Conservation (phyloP, 2,888 invertebrate species). For the Nomada hirtipes region DNA sequence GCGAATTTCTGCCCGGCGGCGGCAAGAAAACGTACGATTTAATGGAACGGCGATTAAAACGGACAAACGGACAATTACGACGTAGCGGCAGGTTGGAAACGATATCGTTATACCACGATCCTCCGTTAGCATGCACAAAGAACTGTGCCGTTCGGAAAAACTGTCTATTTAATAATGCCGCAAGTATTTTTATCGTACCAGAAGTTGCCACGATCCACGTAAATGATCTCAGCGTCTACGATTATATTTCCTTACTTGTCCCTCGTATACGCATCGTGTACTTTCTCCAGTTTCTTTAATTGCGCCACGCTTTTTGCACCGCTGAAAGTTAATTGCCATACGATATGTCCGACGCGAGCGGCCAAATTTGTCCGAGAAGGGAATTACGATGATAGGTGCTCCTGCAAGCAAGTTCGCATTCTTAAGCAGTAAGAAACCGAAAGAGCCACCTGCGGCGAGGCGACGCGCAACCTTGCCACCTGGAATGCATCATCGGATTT, state of each 20-base stretch:
- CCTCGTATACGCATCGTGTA: conserved; percentile 48
- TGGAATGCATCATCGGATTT: conserved; percentile 54
- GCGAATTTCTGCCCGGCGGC: neutral
- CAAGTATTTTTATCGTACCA: conserved; percentile 61
- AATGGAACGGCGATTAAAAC: conserved; percentile 31
- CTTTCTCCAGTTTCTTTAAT: conserved; percentile 71
- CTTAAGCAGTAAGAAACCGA: conserved; percentile 51
- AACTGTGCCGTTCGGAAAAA: conserved; percentile 26
- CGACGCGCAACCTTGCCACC: conserved; percentile 34
- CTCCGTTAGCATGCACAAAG: conserved; percentile 18
- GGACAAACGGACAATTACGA: conserved; percentile 51
- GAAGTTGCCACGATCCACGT: conserved; percentile 48
- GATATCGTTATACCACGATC: conserved; percentile 37
- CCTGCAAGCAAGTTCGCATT: conserved; percentile 57
- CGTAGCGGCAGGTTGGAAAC: conserved; percentile 34
- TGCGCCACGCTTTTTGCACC: conserved; percentile 50
- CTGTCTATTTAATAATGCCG: conserved; percentile 45
- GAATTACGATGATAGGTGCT: conserved; percentile 53
- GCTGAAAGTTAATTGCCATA: conserved; percentile 62
- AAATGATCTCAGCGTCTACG: conserved; percentile 55
- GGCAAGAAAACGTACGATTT: conserved; percentile 20
- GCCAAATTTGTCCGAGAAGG: conserved; percentile 64
- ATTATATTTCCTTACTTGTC: conserved; percentile 66
- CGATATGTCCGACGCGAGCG: conserved; percentile 53
- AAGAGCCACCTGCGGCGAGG: conserved; percentile 51